Percentiles rank a stretch among this genome's conserved stretches.
Conservation (phyloP, 92 coral and sea anemone genomes). For the Palythoa grandiflora region DNA sequence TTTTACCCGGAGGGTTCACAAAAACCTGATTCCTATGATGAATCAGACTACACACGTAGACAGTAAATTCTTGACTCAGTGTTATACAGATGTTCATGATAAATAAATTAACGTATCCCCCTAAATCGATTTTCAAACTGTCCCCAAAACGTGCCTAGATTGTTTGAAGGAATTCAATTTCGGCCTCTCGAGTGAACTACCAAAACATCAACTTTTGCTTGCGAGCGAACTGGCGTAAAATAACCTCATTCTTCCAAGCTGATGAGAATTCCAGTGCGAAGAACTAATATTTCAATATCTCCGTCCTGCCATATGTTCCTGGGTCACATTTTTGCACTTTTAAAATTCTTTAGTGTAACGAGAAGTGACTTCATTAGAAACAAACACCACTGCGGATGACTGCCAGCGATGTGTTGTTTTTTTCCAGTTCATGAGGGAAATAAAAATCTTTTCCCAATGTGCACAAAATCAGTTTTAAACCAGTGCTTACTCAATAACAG, state of each 20-base stretch:
- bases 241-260: neutral
- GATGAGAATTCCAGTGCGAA: neutral
- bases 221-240: neutral
- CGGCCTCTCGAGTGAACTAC: neutral
- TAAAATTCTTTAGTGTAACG: neutral
- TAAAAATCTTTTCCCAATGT: no score
- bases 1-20: neutral
- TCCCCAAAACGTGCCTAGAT: neutral
- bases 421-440: neutral
- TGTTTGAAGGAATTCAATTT: neutral
- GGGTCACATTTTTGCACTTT: conserved; percentile 17
- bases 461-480: no score
- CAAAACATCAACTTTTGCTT: neutral
- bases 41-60: neutral
- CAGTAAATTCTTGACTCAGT: neutral
- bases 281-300: neutral
- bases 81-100: neutral
- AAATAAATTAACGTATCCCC: neutral
- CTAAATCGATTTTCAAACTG: neutral
- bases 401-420: neutral
- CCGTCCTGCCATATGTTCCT: neutral
- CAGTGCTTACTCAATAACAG: no score
- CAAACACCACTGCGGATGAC: no score
- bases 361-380: neutral
- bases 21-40: neutral